Evolutionary conservation across 2,888 invertebrate species (phyloP), one percentile per base, ranked within the genome.

Genomic region (Alsophila aescularia): DNA sequence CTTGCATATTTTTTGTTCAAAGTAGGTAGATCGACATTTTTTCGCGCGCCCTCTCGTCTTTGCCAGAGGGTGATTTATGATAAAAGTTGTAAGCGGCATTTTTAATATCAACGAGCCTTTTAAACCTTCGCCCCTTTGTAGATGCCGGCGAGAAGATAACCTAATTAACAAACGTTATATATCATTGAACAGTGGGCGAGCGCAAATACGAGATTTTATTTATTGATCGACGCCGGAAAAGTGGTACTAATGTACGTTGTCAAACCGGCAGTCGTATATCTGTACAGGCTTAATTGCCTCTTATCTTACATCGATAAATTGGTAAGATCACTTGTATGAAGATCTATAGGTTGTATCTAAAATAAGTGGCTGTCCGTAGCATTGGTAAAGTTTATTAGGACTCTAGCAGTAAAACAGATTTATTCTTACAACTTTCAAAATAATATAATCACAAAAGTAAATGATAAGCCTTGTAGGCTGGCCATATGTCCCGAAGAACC

Each of bases 161-260:
- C 89, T 90, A 90, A 90, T 91, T 91, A 90, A 90, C 87, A 84
- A 87, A 90, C 80, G 84, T 86, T 85, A 81, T 89, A 84, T 84
- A 83, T 87, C 85, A 87, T 76, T 82, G 82, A 74, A 61, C 68
- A 73, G 75, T 70, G 39, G 77, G 72, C 48, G 75, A 75, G 75
- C 78, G 82, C 82, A 88, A 88, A 87, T 83, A 89, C 73, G 67
- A 79, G 76, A 71, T 75, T 81, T 80, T 81, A 83, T 86, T 85
- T 85, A 83, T 86, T 81, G 82, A 79, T 68, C 53, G 35, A 41
- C 32, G 34, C 35, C 5, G 44, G 27, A 54, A 44, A 44, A 29
- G 12, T 12, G 16, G 47, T 39, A 32, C 43, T 56, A 47, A 51
- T 43, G 35, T 54, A 39, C 43, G 48, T 48, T 37, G 53, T 52